A percentile compares a stretch with the other conserved stretches of the same genome.
These are phyloP conservation scores for Eueides isabella DNA, from an alignment of 1,140 invertebrate species.

Conservation along the genomic window DNA sequence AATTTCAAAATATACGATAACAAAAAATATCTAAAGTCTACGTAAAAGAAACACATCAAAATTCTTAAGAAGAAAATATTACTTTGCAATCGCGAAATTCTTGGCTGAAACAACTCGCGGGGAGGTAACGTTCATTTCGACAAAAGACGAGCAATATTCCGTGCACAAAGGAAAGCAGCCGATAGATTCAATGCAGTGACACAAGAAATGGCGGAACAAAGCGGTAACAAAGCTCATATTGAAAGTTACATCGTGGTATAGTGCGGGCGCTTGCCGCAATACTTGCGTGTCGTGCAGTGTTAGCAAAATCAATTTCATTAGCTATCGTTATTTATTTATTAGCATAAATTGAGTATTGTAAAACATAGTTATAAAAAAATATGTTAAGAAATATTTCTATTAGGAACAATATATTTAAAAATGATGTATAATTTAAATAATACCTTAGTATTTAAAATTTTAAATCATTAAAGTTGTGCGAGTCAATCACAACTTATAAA, in stretches of 20 bases:
- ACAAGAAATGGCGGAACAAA: slow-evolving; percentile 78
- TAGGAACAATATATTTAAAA: no score
- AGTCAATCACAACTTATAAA: no score
- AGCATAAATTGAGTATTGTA: neutral
- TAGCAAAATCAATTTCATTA: neutral
- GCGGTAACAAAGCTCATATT: slow-evolving; percentile 81
- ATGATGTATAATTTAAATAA: no score
- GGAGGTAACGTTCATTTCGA: slow-evolving; percentile 79
- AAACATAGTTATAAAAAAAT: neutral
- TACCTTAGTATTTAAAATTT: no score
- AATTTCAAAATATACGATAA: slow-evolving; percentile 68
- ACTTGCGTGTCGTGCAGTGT: neutral
- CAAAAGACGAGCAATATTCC: slow-evolving; percentile 81
- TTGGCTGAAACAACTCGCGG: slow-evolving; percentile 79
- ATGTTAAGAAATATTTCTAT: neutral
- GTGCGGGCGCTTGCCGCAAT: slow-evolving; percentile 31
- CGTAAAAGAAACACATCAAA: slow-evolving; percentile 78
- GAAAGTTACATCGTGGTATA: slow-evolving; percentile 65
- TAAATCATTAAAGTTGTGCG: no score
- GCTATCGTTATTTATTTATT: neutral
- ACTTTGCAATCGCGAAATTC: slow-evolving; percentile 81
- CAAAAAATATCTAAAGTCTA: slow-evolving; percentile 67
- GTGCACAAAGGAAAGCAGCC: slow-evolving; percentile 79
- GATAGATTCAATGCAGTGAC: slow-evolving; percentile 82
- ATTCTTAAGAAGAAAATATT: slow-evolving; percentile 79